Percentiles rank a stretch among this genome's conserved stretches.
These are phyloP conservation scores for Drosophila niveifrons DNA, from an alignment of 2,888 invertebrate species.

Conservation along the genomic window DNA sequence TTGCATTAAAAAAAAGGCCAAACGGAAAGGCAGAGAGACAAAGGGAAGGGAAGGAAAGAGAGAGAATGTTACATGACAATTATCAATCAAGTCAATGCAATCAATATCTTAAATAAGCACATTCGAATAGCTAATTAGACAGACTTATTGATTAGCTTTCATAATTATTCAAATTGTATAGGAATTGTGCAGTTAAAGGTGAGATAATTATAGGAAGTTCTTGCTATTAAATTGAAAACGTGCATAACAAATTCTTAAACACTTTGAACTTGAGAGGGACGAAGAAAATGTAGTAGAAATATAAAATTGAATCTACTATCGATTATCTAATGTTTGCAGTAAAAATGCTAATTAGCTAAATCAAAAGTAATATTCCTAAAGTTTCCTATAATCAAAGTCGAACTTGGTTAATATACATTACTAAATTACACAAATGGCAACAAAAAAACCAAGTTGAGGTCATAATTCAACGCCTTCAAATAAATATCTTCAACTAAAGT, in stretches of 20 bases:
- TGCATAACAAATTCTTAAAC: conserved; percentile 10
- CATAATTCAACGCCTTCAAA: too few relatives aligned
- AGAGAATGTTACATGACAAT: conserved; percentile 10
- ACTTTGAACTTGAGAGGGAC: not conserved
- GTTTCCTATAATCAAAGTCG: too few relatives aligned
- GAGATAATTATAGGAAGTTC: conserved; percentile 29
- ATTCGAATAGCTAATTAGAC: not conserved
- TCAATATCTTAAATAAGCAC: not conserved
- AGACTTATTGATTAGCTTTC: conserved; percentile 26
- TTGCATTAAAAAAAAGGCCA: conserved; percentile 9
- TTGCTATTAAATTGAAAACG: conserved; percentile 18
- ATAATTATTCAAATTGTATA: conserved; percentile 19
- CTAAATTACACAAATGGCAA: too few relatives aligned
- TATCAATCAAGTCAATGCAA: not conserved
- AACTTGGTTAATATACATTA: too few relatives aligned
- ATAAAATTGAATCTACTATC: too few relatives aligned
- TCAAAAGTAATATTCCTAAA: too few relatives aligned
- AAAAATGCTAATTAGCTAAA: too few relatives aligned
- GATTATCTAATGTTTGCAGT: too few relatives aligned
- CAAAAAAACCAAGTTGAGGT: too few relatives aligned
- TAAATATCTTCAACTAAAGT: too few relatives aligned
- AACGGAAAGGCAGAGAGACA: conserved; percentile 6
- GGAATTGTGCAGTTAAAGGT: not conserved
- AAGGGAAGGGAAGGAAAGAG: not conserved
- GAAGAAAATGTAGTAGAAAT: not conserved